Percentiles rank a stretch among this genome's conserved stretches.
Conservation (phyloP, 1,140 invertebrate genomes). For the Sinella curviseta region DNA sequence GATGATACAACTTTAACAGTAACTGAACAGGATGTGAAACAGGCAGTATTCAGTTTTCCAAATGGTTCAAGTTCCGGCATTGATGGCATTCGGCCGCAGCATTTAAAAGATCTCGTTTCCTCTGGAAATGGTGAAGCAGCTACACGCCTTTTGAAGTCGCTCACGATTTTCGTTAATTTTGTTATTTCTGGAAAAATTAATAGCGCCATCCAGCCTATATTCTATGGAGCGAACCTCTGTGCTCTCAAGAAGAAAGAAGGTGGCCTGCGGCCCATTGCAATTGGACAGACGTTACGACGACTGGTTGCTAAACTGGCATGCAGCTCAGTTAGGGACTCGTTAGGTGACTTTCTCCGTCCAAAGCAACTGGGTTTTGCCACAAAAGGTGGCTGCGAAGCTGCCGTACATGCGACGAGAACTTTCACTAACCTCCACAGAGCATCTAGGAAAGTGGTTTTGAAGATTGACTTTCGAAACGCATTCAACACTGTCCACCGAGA, state of each 20-base stretch:
- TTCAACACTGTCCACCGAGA: conserved; percentile 21
- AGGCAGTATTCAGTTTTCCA: background rate
- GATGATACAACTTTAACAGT: background rate
- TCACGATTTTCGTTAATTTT: background rate
- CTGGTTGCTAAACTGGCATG: conserved; percentile 19
- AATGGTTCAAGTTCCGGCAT: background rate
- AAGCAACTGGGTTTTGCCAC: conserved; percentile 23
- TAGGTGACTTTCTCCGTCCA: background rate
- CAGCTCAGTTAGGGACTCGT: background rate
- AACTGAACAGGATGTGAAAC: background rate
- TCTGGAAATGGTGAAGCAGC: background rate
- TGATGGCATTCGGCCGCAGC: background rate
- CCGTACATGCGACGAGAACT: background rate
- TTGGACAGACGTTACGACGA: background rate
- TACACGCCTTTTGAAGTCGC: background rate
- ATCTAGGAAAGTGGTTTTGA: background rate
- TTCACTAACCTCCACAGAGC: background rate
- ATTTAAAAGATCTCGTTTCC: background rate
- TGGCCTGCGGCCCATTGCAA: conserved; percentile 23
- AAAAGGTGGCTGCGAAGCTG: conserved; percentile 15
- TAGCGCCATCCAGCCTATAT: background rate
- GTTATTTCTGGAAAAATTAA: background rate
- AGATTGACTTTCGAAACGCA: conserved; percentile 25
- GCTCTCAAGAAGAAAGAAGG: conserved; percentile 29
- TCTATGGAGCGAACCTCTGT: conserved; percentile 20